Evolutionary conservation across 2,113 vertebrate species (phyloP).

Genomic region (Helogale parvula): DNA sequence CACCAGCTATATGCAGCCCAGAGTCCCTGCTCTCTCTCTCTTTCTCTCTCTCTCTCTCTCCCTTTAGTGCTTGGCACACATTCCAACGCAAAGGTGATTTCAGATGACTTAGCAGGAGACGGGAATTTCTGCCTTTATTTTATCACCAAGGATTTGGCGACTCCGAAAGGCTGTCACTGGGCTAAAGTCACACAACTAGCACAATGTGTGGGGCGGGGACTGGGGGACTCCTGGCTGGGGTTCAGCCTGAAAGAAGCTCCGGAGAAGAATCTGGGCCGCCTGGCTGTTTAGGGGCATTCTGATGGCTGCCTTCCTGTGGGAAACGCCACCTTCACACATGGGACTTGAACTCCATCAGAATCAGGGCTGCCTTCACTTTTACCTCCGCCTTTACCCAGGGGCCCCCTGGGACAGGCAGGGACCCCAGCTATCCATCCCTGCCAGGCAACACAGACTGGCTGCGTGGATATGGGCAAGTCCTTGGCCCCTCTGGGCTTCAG

Average conservation of each 20-base stretch:
- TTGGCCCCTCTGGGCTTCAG: not conserved
- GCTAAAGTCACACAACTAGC: not conserved
- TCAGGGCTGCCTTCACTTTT: not conserved
- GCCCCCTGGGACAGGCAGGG: not conserved
- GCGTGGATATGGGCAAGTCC: not conserved
- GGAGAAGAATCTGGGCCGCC: not conserved
- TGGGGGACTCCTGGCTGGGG: not conserved
- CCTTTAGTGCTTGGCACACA: not conserved
- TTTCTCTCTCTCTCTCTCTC: not conserved
- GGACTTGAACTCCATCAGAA: not conserved
- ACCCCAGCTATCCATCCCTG: not conserved
- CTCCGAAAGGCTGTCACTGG: not conserved
- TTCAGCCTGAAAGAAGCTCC: not conserved
- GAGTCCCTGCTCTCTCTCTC: not conserved
- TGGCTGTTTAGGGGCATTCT: accelerated
- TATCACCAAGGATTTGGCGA: not conserved
- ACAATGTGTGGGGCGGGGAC: not conserved
- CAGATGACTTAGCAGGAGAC: not conserved
- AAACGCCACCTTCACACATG: not conserved
- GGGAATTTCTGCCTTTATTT: not conserved
- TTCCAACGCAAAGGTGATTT: not conserved
- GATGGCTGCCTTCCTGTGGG: not conserved
- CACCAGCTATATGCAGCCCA: not conserved
- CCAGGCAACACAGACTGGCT: not conserved
- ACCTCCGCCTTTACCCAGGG: not conserved